A percentile compares a stretch with the other conserved stretches of the same genome.
Conservation (phyloP, 2,888 invertebrate species). For the Polylopha cassiicola region DNA sequence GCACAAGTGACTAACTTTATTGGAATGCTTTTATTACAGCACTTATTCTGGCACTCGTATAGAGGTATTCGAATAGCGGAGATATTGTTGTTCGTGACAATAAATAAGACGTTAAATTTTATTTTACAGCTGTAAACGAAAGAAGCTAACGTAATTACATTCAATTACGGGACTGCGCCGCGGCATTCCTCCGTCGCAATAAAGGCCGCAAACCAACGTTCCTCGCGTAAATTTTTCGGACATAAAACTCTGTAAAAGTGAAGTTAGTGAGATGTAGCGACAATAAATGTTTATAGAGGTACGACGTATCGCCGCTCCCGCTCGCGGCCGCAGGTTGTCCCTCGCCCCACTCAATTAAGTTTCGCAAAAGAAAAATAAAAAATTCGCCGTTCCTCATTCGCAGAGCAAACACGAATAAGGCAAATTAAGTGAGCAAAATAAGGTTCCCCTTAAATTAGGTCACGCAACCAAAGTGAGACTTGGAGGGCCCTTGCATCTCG, state of each 20-base stretch:
- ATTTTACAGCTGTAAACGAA: constrained; percentile 73
- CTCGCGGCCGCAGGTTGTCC: constrained; percentile 20
- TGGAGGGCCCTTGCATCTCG: constrained; percentile 48
- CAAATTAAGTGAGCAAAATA: constrained; percentile 74
- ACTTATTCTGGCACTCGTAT: constrained; percentile 37
- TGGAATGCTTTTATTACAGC: constrained; percentile 44
- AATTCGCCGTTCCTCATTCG: constrained; percentile 58
- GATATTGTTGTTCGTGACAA: constrained; percentile 65
- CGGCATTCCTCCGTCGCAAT: constrained; percentile 66
- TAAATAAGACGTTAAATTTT: constrained; percentile 75
- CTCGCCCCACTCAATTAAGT: constrained; percentile 60
- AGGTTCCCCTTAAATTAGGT: constrained; percentile 64
- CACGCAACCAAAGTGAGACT: constrained; percentile 54
- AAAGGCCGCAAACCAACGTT: constrained; percentile 62
- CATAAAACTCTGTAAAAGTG: constrained; percentile 75
- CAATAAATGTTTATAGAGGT: constrained; percentile 73
- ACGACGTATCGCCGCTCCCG: constrained; percentile 22
- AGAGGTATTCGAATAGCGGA: constrained; percentile 30
- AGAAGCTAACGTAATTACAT: constrained; percentile 75
- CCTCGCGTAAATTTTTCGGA: constrained; percentile 74
- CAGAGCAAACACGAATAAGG: constrained; percentile 67
- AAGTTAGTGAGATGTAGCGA: constrained; percentile 73
- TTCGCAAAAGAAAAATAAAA: constrained; percentile 58
- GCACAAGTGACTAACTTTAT: constrained; percentile 38
- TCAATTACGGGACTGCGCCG: constrained; percentile 67